Evolutionary conservation across 2,888 invertebrate species (phyloP), one percentile per base, ranked within the genome.

Genomic region (Tachina fera): DNA sequence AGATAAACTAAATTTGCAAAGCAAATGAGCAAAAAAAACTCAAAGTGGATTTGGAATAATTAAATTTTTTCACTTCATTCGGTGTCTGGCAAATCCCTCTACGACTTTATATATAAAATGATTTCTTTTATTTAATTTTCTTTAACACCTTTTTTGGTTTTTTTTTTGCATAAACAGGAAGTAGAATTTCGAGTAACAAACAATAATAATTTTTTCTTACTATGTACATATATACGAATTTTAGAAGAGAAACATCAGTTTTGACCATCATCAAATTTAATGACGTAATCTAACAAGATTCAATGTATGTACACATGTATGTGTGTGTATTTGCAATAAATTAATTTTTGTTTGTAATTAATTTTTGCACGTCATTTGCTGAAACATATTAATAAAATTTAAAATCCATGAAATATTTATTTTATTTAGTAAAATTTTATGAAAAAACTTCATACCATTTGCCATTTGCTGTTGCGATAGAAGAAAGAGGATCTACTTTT

Each of bases 141-240:
- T n/a, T 13, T 10, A 14, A 8, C 31, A 14, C 3, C 14, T 19
- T 63, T n/a, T 39, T 58, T 6, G 0, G 31, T 13, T 47, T 3
- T 72, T 47, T 56, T n/a, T 31, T 63, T 10, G 1, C 45, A 39
- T 67, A 58, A 76, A 56, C 65, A 76, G 76, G 76, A 76, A 76
- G 58, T 39, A 67, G 67, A 67, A 67, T 67, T 67, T 67, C n/a
- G 11, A 47, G 11, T 60, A 22, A 60, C 13, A 47, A 60, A 14
- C 56, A 43, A 39, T 8, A 63, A 53, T 14, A 1, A 13, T 10
- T n/a, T 41, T 16, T 31, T n/a, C 47, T 39, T 11, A 22, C 31
- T 45, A 3, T 47, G 3, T 16, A 45, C 11, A 6, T 13, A 16
- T 16, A n/a, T n/a, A n/a, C n/a, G n/a, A n/a, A n/a, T 45, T 31